Evolutionary conservation across 2,888 invertebrate species (phyloP).

Genomic region (Andrena chrysosceles): DNA sequence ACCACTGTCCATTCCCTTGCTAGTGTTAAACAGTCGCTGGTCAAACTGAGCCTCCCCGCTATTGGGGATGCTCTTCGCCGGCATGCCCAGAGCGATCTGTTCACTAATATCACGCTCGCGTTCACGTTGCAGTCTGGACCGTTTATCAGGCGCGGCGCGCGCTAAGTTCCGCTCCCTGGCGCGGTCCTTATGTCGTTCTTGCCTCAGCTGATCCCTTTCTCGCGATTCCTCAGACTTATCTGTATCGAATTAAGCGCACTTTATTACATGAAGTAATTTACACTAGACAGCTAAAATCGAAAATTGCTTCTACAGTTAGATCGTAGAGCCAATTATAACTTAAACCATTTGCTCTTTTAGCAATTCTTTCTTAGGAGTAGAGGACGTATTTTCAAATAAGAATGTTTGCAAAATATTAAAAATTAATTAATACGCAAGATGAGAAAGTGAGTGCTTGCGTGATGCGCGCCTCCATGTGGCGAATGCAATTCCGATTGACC

Average conservation of each 20-base stretch:
- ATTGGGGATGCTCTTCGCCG: conserved; percentile 90
- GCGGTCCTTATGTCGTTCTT: conserved; percentile 95
- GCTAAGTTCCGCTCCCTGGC: conserved; percentile 97
- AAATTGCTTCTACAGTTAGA: too few relatives aligned
- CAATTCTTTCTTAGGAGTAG: too few relatives aligned
- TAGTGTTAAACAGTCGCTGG: conserved; percentile 97
- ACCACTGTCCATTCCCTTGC: conserved; percentile 96
- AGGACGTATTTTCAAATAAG: too few relatives aligned
- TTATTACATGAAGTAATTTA: neutral
- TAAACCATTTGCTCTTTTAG: too few relatives aligned
- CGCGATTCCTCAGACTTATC: conserved; percentile 90
- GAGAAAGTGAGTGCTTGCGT: too few relatives aligned
- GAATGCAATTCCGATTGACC: too few relatives aligned
- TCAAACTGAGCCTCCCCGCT: conserved; percentile 95
- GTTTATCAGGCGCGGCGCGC: conserved; percentile 97
- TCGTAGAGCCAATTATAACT: too few relatives aligned
- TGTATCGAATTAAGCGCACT: conserved; percentile 54
- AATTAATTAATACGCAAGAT: too few relatives aligned
- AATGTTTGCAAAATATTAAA: too few relatives aligned
- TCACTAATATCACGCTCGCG: conserved; percentile 99
- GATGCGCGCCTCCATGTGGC: too few relatives aligned
- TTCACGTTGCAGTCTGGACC: conserved; percentile 94
- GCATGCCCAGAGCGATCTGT: conserved; percentile 98
- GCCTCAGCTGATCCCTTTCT: conserved; percentile 94
- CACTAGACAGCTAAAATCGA: neutral